These are phyloP conservation scores for Harpagoxenus sublaevis DNA, from an alignment of 2,888 invertebrate species.

Conservation along the genomic window DNA sequence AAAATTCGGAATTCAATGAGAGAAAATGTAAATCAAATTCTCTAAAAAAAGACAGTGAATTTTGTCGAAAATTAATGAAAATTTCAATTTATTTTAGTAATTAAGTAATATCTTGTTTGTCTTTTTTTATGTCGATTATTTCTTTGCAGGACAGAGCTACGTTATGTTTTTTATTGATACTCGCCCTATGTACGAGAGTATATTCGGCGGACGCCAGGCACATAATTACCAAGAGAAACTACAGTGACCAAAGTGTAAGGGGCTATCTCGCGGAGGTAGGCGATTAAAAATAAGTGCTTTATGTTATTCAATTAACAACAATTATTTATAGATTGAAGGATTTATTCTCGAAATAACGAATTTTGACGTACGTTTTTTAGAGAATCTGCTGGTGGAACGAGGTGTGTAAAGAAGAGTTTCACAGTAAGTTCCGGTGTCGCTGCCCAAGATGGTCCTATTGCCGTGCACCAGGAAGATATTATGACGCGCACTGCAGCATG, in stretches of 20 bases:
- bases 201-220: slow-evolving; percentile 65
- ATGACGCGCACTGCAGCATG: slow-evolving; percentile 96
- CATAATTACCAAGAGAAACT: slow-evolving; percentile 90
- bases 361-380: slow-evolving; percentile 85
- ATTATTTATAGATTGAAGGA: neutral
- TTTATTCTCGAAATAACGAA: neutral
- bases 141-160: slow-evolving; percentile 56
- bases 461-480: slow-evolving; percentile 95
- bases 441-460: slow-evolving; percentile 96
- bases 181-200: slow-evolving; percentile 69
- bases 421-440: slow-evolving; percentile 94
- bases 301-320: neutral
- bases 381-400: slow-evolving; percentile 98
- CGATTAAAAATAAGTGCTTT: neutral
- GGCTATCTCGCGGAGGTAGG: slow-evolving; percentile 94
- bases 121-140: neutral
- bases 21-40: neutral
- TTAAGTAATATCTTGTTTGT: neutral
- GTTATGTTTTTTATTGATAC: slow-evolving; percentile 66
- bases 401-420: slow-evolving; percentile 96
- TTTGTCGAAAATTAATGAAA: neutral
- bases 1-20: neutral
- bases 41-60: neutral
- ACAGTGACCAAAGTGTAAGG: slow-evolving; percentile 93
- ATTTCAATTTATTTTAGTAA: neutral